These are phyloP conservation scores for Drosophila subquinaria DNA, from an alignment of 2,888 invertebrate species.

Conservation along the genomic window DNA sequence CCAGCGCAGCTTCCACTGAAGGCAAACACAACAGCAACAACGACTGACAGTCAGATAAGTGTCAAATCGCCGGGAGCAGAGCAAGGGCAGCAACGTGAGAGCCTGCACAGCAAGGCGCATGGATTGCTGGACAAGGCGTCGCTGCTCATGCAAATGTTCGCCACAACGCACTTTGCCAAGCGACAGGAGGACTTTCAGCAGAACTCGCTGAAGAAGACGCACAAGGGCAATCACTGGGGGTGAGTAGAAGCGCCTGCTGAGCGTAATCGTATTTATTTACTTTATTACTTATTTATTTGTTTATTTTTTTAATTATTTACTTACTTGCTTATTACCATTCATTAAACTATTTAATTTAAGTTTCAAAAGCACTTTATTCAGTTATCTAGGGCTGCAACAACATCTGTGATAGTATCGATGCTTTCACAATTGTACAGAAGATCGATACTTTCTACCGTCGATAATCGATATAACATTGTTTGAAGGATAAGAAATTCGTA, in stretches of 20 bases:
- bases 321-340: neutral
- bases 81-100: constrained; percentile 62
- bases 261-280: neutral
- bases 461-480: no score
- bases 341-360: no score
- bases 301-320: neutral
- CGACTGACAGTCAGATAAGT: neutral
- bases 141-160: constrained; percentile 95
- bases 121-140: constrained; percentile 94
- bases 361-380: no score
- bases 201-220: constrained; percentile 93
- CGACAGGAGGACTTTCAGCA: constrained; percentile 88
- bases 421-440: no score
- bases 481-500: no score
- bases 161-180: constrained; percentile 96
- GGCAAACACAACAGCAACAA: constrained; percentile 7
- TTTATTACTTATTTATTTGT: neutral
- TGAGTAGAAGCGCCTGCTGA: constrained; percentile 53
- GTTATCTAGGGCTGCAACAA: no score
- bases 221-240: constrained; percentile 97
- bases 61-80: constrained; percentile 1
- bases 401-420: no score
- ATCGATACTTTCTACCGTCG: no score
- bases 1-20: constrained; percentile 1
- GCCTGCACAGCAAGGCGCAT: constrained; percentile 84